phyloP scores from a whole-genome alignment of 2,113 vertebrate species.

The Ardeotis arabs region DNA sequence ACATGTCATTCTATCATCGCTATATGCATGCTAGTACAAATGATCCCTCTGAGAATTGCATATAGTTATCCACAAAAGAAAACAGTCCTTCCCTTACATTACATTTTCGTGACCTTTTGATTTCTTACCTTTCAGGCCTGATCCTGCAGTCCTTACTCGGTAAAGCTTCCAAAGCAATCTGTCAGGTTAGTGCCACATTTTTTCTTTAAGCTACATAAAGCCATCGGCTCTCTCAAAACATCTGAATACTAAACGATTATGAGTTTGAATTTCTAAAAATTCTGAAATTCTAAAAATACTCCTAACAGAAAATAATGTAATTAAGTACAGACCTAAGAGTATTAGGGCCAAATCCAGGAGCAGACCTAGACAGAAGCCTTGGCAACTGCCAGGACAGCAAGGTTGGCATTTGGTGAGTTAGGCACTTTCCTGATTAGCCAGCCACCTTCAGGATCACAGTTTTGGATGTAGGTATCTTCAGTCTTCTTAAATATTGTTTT shows the following conservation, averaged over 20 bases:
- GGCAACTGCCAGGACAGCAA: background rate
- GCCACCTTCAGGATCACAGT: background rate
- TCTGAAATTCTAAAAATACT: background rate
- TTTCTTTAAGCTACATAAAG: background rate
- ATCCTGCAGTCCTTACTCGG: conserved; percentile 68
- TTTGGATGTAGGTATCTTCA: background rate
- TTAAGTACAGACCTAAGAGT: background rate
- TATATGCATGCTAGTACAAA: background rate
- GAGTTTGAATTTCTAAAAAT: background rate
- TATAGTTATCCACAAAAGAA: background rate
- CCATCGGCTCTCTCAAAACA: background rate
- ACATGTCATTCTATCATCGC: background rate
- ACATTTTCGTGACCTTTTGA: background rate
- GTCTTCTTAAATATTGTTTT: conserved; percentile 9
- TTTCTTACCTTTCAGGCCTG: conserved; percentile 59
- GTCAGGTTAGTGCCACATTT: background rate
- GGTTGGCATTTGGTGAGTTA: background rate
- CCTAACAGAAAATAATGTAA: background rate
- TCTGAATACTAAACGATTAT: background rate
- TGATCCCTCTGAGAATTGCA: background rate
- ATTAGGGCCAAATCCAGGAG: conserved; percentile 3
- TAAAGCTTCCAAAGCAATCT: background rate
- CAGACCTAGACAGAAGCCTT: background rate
- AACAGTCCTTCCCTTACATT: background rate
- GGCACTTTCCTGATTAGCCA: conserved; percentile 37